phyloP scores from a whole-genome alignment of 2,797 vertebrate genomes.

The Champsocephalus esox region DNA sequence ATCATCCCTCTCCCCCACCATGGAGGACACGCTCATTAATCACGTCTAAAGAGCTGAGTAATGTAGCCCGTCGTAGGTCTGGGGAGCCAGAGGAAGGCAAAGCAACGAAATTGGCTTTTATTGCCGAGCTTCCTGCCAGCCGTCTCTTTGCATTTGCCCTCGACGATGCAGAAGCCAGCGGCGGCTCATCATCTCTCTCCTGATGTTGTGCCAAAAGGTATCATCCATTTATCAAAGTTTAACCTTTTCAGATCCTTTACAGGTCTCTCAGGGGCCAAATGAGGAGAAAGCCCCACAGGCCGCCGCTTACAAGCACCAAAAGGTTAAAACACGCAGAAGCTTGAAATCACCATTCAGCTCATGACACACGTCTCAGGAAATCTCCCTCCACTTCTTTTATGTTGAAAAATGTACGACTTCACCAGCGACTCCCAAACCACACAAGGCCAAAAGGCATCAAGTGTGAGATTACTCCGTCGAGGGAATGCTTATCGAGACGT shows the following conservation, averaged over 20 bases:
- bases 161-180: slow-evolving; percentile 14
- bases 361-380: slow-evolving; percentile 36
- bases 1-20: slow-evolving; percentile 76
- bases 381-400: slow-evolving; percentile 46
- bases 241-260: slow-evolving; percentile 71
- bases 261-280: slow-evolving; percentile 43
- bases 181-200: slow-evolving; percentile 55
- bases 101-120: slow-evolving; percentile 51
- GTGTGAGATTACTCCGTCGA: slow-evolving; percentile 65
- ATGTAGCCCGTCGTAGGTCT: slow-evolving; percentile 46
- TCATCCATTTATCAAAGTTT: slow-evolving; percentile 70
- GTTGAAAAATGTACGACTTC: slow-evolving; percentile 57
- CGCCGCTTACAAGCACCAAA: slow-evolving; percentile 46
- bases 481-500: slow-evolving; percentile 76
- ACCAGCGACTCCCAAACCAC: slow-evolving; percentile 56
- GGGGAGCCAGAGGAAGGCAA: slow-evolving; percentile 47
- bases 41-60: slow-evolving; percentile 82
- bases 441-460: slow-evolving; percentile 66
- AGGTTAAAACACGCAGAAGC: slow-evolving; percentile 66
- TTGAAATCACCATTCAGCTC: slow-evolving; percentile 66
- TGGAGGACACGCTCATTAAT: slow-evolving; percentile 81
- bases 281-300: slow-evolving; percentile 30
- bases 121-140: slow-evolving; percentile 46
- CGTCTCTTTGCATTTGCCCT: slow-evolving; percentile 35
- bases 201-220: slow-evolving; percentile 58